Evolutionary conservation across 2,797 vertebrate species (phyloP).

Genomic region (Eremophila alpestris): DNA sequence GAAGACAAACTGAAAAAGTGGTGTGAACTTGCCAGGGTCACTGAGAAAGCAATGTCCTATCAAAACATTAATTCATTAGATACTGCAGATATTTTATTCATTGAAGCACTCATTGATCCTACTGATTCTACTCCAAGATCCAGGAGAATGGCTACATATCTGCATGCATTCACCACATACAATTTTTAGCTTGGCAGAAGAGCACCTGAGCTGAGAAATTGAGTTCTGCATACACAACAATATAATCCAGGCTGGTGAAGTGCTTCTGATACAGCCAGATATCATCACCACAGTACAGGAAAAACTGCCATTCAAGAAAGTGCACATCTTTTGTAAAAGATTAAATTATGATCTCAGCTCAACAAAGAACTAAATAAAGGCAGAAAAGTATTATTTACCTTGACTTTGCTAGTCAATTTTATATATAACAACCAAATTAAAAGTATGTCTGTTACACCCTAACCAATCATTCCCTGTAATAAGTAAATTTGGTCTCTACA

Average conservation of each 20-base stretch:
- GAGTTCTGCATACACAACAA: neutral
- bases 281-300: neutral
- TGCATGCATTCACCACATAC: neutral
- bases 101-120: neutral
- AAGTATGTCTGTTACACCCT: neutral
- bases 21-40: neutral
- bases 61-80: neutral
- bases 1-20: neutral
- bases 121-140: neutral
- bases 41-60: neutral
- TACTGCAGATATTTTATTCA: neutral
- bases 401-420: neutral
- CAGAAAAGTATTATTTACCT: neutral
- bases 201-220: neutral
- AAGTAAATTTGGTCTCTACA: neutral
- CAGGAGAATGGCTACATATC: neutral
- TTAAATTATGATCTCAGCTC: neutral
- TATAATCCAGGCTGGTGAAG: neutral
- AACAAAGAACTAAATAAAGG: neutral
- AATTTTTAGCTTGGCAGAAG: neutral
- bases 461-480: neutral
- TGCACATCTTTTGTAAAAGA: neutral
- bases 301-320: neutral
- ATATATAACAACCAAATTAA: neutral
- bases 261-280: neutral